Evolutionary conservation across 2,888 invertebrate species (phyloP).

Genomic region (Eupithecia dodoneata): DNA sequence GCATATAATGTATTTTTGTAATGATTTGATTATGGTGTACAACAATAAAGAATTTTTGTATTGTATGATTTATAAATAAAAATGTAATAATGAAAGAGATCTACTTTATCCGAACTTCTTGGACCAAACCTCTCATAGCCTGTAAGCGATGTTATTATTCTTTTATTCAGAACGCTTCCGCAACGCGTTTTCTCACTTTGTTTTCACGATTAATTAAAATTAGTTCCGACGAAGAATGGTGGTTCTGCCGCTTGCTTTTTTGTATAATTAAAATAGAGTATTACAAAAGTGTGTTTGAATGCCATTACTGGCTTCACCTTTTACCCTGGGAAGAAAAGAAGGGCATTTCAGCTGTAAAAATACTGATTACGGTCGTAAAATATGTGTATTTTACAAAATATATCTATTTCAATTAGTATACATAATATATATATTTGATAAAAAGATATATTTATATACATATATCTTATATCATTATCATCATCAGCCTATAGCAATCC

Average conservation of each 20-base stretch:
- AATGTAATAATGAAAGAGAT: too few relatives aligned
- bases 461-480: too few relatives aligned
- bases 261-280: slow-evolving; percentile 49
- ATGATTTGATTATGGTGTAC: too few relatives aligned
- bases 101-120: slow-evolving; percentile 24
- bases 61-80: too few relatives aligned
- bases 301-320: slow-evolving; percentile 46
- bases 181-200: slow-evolving; percentile 64
- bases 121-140: slow-evolving; percentile 38
- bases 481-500: too few relatives aligned
- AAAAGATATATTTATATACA: too few relatives aligned
- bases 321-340: not conserved
- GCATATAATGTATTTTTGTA: too few relatives aligned
- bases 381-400: not conserved
- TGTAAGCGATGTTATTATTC: slow-evolving; percentile 60
- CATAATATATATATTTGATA: too few relatives aligned
- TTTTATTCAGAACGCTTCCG: slow-evolving; percentile 67
- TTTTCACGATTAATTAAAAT: slow-evolving; percentile 79
- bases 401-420: too few relatives aligned
- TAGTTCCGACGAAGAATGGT: slow-evolving; percentile 60
- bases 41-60: too few relatives aligned
- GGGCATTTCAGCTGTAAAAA: slow-evolving; percentile 9
- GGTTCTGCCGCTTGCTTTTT: slow-evolving; percentile 52
- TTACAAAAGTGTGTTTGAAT: slow-evolving; percentile 48
- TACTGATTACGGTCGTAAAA: not conserved